Evolutionary conservation across 2,888 invertebrate species (phyloP).

Genomic region (Phrixothrix hirtus): DNA sequence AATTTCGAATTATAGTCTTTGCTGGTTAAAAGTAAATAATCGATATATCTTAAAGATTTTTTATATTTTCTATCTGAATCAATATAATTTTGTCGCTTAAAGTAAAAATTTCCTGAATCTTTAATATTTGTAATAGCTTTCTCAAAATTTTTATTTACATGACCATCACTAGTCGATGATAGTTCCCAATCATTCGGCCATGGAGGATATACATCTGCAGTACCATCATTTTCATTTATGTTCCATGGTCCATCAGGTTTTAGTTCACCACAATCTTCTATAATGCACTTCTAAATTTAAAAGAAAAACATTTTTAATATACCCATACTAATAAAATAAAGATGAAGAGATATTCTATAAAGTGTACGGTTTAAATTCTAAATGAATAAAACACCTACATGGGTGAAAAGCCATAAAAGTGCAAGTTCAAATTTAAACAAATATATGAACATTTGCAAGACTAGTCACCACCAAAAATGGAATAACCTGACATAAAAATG

Average conservation of each 20-base stretch:
- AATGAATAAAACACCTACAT: too few species aligned
- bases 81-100: constrained; percentile 62
- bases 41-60: constrained; percentile 76
- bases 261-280: constrained; percentile 76
- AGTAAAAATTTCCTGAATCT: constrained; percentile 72
- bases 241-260: constrained; percentile 65
- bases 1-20: constrained; percentile 44
- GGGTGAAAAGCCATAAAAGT: too few species aligned
- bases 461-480: too few species aligned
- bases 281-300: constrained; percentile 63
- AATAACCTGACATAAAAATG: too few species aligned
- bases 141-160: constrained; percentile 36
- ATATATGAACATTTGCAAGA: too few species aligned
- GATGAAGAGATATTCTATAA: too few species aligned
- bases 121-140: constrained; percentile 66
- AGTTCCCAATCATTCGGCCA: constrained; percentile 75
- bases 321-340: too few species aligned
- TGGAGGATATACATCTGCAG: constrained; percentile 72
- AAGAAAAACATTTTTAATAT: too few species aligned
- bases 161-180: constrained; percentile 32
- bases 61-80: constrained; percentile 76
- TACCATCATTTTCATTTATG: constrained; percentile 70
- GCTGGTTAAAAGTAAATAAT: constrained; percentile 54
- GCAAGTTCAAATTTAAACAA: too few species aligned
- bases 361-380: too few species aligned